A percentile compares a stretch with the other conserved stretches of the same genome.
These are phyloP conservation scores for Cephus spinipes DNA, from an alignment of 2,888 invertebrate species.

Conservation along the genomic window DNA sequence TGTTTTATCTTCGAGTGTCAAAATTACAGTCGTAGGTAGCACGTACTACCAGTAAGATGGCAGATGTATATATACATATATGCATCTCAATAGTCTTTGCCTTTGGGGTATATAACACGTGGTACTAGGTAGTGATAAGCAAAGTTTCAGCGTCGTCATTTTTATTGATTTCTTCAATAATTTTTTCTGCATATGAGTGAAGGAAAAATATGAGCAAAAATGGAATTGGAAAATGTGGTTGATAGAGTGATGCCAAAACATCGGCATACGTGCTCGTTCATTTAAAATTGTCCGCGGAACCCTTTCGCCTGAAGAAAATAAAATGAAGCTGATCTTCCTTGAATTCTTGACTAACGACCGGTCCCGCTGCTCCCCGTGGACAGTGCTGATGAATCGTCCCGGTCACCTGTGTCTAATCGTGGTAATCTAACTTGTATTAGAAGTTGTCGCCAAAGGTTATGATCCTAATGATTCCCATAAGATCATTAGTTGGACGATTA, in stretches of 20 bases:
- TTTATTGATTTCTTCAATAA: background rate
- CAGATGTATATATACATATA: background rate
- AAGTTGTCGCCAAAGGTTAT: slow-evolving; percentile 21
- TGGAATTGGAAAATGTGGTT: background rate
- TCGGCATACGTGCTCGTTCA: background rate
- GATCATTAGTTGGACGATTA: background rate
- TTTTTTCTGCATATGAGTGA: background rate
- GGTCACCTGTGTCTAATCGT: background rate
- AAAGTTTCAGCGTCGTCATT: background rate
- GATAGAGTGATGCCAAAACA: background rate
- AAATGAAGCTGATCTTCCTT: background rate
- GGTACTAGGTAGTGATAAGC: background rate
- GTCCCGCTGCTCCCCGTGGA: background rate
- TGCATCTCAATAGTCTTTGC: background rate
- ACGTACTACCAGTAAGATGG: background rate
- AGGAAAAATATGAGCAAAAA: background rate
- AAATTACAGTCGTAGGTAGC: slow-evolving; percentile 32
- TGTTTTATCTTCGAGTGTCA: slow-evolving; percentile 37
- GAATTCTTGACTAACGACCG: background rate
- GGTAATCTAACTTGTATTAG: slow-evolving; percentile 23
- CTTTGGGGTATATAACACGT: background rate
- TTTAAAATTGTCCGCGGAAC: background rate
- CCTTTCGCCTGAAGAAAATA: background rate
- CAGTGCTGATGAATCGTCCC: background rate
- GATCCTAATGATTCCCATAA: slow-evolving; percentile 14